These are phyloP conservation scores for Dryoscopus gambensis DNA, from an alignment of 2,113 vertebrate species.

Conservation along the genomic window DNA sequence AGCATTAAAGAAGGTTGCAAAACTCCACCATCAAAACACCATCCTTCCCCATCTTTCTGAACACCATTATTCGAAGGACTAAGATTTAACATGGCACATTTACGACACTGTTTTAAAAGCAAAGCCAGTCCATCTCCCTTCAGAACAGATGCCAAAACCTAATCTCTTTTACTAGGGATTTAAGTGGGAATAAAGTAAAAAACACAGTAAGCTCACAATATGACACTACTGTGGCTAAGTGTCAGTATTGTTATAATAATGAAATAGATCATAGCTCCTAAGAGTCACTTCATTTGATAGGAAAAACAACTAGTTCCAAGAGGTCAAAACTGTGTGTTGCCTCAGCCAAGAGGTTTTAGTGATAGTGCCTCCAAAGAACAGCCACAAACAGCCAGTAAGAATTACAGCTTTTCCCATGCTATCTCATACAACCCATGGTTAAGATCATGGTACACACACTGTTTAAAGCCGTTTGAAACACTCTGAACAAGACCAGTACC, in stretches of 20 bases:
- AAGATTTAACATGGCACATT: not conserved
- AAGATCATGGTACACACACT: not conserved
- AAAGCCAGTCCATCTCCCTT: not conserved
- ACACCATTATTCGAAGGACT: not conserved
- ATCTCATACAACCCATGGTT: not conserved
- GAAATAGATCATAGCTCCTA: not conserved
- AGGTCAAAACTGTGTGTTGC: not conserved
- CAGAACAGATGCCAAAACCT: not conserved
- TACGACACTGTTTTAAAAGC: not conserved
- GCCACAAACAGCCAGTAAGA: not conserved
- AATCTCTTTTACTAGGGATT: not conserved
- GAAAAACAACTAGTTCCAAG: not conserved
- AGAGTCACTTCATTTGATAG: not conserved
- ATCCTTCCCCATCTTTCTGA: not conserved
- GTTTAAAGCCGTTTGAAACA: not conserved
- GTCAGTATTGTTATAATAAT: not conserved
- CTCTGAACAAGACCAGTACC: not conserved
- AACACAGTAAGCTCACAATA: not conserved
- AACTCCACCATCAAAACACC: not conserved
- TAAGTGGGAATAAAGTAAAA: not conserved
- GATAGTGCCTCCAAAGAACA: not conserved
- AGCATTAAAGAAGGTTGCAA: not conserved
- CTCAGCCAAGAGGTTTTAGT: not conserved
- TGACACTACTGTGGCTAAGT: not conserved
- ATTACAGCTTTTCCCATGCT: not conserved